Conservation (phyloP, 2,113 vertebrate species). For the Osmerus mordax region DNA sequence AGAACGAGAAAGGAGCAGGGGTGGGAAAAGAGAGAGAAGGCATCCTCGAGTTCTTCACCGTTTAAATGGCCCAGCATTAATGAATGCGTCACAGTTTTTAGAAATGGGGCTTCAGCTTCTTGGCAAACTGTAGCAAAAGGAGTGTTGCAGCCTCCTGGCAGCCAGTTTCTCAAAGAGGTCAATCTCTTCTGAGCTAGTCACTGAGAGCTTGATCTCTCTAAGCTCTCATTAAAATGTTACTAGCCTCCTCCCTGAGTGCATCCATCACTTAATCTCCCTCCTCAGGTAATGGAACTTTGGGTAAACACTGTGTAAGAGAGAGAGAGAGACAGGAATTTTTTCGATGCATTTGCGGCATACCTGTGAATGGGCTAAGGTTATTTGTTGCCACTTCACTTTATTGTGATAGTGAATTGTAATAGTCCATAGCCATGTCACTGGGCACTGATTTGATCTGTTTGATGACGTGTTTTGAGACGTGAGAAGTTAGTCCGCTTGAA, state of each 20-base stretch:
- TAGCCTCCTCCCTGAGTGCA: conserved; percentile 18
- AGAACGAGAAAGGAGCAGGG: neutral
- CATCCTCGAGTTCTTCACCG: conserved; percentile 19
- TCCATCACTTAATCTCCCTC: conserved; percentile 33
- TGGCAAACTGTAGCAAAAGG: conserved; percentile 10
- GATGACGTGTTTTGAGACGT: conserved; percentile 1
- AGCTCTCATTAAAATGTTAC: conserved; percentile 28
- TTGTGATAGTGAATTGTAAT: neutral
- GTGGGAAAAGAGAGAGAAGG: neutral
- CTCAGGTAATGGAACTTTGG: conserved; percentile 9
- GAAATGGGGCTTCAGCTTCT: conserved; percentile 33
- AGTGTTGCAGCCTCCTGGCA: neutral
- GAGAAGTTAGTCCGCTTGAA: neutral
- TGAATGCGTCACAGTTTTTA: conserved; percentile 25
- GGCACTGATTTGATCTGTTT: conserved; percentile 1
- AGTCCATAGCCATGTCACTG: neutral
- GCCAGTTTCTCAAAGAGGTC: neutral
- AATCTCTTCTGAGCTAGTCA: conserved; percentile 19
- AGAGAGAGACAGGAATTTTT: conserved; percentile 21
- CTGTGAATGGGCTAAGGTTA: neutral
- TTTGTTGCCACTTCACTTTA: conserved; percentile 6
- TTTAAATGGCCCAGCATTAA: conserved; percentile 40
- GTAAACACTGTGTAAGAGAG: conserved; percentile 16
- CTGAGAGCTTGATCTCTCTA: conserved; percentile 27
- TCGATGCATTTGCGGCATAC: conserved; percentile 26